These are phyloP conservation scores for Drosophila lacicola DNA, from an alignment of 2,888 invertebrate species.

Conservation along the genomic window DNA sequence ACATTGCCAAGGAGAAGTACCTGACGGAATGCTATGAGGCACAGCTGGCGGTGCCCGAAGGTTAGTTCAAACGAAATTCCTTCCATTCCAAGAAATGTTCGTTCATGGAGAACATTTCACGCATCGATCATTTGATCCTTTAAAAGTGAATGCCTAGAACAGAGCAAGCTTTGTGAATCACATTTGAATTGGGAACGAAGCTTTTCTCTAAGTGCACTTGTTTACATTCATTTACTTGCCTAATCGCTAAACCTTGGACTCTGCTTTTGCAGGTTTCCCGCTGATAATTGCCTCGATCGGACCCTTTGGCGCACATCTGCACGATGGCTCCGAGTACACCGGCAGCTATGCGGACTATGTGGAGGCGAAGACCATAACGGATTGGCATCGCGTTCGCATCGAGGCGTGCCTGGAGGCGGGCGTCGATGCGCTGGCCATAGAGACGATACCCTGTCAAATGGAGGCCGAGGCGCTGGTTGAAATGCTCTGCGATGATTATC, in stretches of 20 bases:
- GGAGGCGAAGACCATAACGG: constrained; percentile 88
- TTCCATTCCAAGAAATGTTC: background rate
- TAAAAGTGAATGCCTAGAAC: no score
- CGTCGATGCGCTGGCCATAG: constrained; percentile 94
- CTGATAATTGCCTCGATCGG: constrained; percentile 95
- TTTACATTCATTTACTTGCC: background rate
- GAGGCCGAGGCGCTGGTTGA: constrained; percentile 94
- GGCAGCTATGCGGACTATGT: constrained; percentile 91
- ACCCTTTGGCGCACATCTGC: constrained; percentile 95
- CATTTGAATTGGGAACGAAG: background rate
- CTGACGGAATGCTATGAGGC: constrained; percentile 86
- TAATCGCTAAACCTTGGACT: background rate
- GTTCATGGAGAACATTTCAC: no score
- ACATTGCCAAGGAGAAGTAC: constrained; percentile 89
- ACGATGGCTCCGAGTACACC: constrained; percentile 97
- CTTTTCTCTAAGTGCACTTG: background rate
- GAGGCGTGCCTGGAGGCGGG: constrained; percentile 92
- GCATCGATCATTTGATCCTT: no score
- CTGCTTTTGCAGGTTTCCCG: constrained; percentile 84
- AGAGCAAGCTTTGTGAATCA: no score
- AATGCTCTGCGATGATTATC: constrained; percentile 90
- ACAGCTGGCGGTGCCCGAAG: constrained; percentile 64
- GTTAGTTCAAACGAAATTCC: constrained; percentile 35
- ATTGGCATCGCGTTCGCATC: constrained; percentile 94
- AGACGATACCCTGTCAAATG: constrained; percentile 95